These are phyloP conservation scores for Tetrax tetrax DNA, from an alignment of 2,113 vertebrate species.

Conservation along the genomic window DNA sequence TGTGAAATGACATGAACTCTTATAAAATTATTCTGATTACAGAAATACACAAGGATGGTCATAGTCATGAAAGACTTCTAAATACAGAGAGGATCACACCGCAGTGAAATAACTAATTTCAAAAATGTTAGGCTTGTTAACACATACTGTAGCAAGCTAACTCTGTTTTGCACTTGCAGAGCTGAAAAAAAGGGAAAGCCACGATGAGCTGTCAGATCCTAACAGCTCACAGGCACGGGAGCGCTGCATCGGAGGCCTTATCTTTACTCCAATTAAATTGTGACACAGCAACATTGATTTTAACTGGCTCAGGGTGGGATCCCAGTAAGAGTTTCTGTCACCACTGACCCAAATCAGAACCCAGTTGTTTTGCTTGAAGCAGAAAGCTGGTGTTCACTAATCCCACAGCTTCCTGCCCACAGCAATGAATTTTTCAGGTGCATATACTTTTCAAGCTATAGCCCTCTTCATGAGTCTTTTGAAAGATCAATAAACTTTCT, in stretches of 20 bases:
- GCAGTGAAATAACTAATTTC: neutral
- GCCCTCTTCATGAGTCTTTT: neutral
- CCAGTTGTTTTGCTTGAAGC: neutral
- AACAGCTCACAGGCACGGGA: neutral
- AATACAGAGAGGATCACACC: neutral
- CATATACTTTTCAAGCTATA: neutral
- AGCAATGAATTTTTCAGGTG: neutral
- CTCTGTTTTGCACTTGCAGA: neutral
- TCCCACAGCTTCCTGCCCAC: neutral
- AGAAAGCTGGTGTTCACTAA: neutral
- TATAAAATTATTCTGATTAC: neutral
- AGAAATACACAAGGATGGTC: neutral
- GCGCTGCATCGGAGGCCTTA: neutral
- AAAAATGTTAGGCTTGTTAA: neutral
- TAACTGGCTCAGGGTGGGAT: constrained; percentile 1
- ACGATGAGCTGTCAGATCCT: neutral
- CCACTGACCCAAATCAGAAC: constrained; percentile 26
- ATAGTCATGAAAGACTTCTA: neutral
- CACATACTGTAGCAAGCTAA: neutral
- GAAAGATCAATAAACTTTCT: neutral
- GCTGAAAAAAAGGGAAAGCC: neutral
- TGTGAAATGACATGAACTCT: neutral
- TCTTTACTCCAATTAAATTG: constrained; percentile 20
- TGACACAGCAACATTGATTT: constrained; percentile 25
- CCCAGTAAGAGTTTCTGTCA: constrained; percentile 22